Evolutionary conservation across 2,797 vertebrate species (phyloP).

Genomic region (Coregonus ussuriensis): DNA sequence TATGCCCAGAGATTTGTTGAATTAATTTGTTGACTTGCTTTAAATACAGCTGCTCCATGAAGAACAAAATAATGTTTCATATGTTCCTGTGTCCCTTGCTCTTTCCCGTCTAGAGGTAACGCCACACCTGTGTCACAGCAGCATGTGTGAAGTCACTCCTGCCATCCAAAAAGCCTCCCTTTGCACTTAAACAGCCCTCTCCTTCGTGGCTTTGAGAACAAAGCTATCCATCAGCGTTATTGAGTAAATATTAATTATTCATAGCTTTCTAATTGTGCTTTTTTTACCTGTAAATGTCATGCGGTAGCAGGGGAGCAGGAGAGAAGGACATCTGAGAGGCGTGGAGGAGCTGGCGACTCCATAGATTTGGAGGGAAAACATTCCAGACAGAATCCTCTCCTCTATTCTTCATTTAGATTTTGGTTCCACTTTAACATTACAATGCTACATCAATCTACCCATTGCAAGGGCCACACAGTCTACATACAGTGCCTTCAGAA

Average conservation of each 20-base stretch:
- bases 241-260: slow-evolving; percentile 54
- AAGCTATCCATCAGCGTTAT: slow-evolving; percentile 49
- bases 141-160: neutral
- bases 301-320: slow-evolving; percentile 30
- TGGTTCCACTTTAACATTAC: slow-evolving; percentile 60
- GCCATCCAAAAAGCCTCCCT: slow-evolving; percentile 4
- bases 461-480: neutral
- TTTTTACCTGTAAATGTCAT: slow-evolving; percentile 60
- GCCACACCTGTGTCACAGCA: neutral
- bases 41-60: too few relatives aligned
- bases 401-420: slow-evolving; percentile 54
- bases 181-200: slow-evolving; percentile 17
- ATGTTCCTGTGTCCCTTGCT: neutral
- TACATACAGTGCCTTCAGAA: neutral
- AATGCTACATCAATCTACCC: slow-evolving; percentile 47
- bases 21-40: neutral
- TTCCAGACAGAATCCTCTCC: neutral
- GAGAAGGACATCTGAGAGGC: slow-evolving; percentile 32
- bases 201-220: slow-evolving; percentile 36
- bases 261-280: slow-evolving; percentile 55
- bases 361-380: slow-evolving; percentile 51
- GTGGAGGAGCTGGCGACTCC: slow-evolving; percentile 25
- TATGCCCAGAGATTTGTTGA: neutral
- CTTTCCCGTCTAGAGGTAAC: neutral
- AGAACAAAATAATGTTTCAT: too few relatives aligned